A percentile compares a stretch with the other conserved stretches of the same genome.
Evolutionary conservation across 2,113 vertebrate genomes (phyloP).

Genomic region (Phalacrocorax aristotelis): DNA sequence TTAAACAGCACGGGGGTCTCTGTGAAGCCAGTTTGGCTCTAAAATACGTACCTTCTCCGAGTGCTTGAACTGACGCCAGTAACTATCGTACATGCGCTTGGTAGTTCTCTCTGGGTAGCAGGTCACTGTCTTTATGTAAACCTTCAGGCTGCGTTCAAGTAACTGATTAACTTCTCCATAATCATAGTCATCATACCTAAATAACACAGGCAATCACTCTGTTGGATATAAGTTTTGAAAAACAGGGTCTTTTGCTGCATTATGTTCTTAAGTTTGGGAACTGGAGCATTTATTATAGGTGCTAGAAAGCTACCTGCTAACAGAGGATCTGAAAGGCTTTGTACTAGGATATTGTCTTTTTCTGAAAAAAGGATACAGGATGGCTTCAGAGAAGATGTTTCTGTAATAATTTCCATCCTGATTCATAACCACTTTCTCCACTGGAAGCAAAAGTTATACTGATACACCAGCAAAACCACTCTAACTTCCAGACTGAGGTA

Average conservation of each 20-base stretch:
- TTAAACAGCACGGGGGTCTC: not conserved
- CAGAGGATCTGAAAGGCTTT: not conserved
- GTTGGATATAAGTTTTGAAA: not conserved
- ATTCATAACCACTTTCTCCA: not conserved
- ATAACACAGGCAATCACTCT: not conserved
- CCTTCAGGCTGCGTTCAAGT: conserved; percentile 87
- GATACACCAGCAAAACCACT: not conserved
- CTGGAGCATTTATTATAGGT: not conserved
- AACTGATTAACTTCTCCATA: conserved; percentile 88
- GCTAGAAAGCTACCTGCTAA: not conserved
- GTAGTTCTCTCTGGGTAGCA: conserved; percentile 88
- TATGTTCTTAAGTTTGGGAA: not conserved
- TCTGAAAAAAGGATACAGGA: not conserved
- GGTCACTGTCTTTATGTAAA: conserved; percentile 90
- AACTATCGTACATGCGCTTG: conserved; percentile 86
- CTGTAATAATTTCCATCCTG: not conserved
- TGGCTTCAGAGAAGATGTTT: not conserved
- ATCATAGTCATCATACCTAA: conserved; percentile 87
- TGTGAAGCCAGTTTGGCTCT: not conserved
- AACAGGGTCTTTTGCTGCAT: not conserved
- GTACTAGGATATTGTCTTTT: not conserved
- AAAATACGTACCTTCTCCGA: conserved; percentile 80
- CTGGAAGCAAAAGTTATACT: not conserved
- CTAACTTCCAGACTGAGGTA: not conserved
- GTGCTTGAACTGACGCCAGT: conserved; percentile 87